Base-by-base conservation (phyloP, 1,140 invertebrate species). In the Trichonephila clavata region DNA sequence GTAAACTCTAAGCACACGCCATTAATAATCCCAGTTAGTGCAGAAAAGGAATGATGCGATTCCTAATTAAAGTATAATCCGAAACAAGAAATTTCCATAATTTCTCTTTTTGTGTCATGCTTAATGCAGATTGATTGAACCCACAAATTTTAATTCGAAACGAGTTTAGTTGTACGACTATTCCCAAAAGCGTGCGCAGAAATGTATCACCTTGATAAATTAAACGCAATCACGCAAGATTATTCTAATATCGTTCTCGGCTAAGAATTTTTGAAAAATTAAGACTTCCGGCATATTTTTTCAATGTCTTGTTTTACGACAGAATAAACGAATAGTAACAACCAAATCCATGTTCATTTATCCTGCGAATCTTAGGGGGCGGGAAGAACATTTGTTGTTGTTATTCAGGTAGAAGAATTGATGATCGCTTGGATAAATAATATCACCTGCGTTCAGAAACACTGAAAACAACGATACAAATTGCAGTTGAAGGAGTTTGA, bases 181-280 rank as follows among this genome's bases (percentile, higher is more conserved):
- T 32, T 77, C 27, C 71, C 18, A 27, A 39, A 20, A 39, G 27
- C 24, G 65, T 68, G 27, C 71, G 5, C 27, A 39, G 27, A 18
- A 77, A 20, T 77, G 71, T 77, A 77, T 77, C 71, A 39, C 65
- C 65, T 27, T 77, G 71, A 77, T 39, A 77, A 77, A 77, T 77
- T 27, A 39, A 77, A 32, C 16, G 1, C 4, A 18, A 77, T 77
- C 71, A 77, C 71, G 71, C 71, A 32, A 77, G 71, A 32, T 39
- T 77, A 27, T 77, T 77, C 27, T 32, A 27, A 77, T 18, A 32
- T 77, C 18, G 24, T 39, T 39, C 24, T 77, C 68, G 68, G 24
- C 18, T 77, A 14, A 18, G 32, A 77, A 77, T 39, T 32, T 20
- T 14, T 18, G 71, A 77, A 77, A 32, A 77, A 68, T 68, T 68